Percentiles rank a stretch among this genome's conserved stretches.
Conservation (phyloP, 1,140 invertebrate species). For the Drosophila subobscura region DNA sequence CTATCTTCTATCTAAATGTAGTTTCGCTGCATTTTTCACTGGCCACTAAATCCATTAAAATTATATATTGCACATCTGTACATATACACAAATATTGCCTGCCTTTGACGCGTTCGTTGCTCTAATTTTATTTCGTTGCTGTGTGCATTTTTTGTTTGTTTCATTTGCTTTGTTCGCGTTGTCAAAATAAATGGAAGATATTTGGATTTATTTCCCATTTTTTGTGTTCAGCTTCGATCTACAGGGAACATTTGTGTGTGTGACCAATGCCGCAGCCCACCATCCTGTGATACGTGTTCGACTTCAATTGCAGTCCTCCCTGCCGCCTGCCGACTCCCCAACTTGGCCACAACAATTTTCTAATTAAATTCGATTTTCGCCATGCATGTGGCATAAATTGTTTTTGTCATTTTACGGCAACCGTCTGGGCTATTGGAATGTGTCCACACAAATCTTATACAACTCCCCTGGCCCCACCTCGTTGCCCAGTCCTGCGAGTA, state of each 20-base stretch:
- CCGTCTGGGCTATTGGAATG: constrained; percentile 20
- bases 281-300: constrained; percentile 55
- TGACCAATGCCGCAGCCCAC: constrained; percentile 38
- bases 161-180: constrained; percentile 50
- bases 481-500: constrained; percentile 47
- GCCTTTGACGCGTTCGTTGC: constrained; percentile 69
- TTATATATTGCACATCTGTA: constrained; percentile 43
- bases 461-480: background rate
- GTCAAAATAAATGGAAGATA: constrained; percentile 79
- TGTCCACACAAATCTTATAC: constrained; percentile 42
- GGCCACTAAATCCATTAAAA: constrained; percentile 81
- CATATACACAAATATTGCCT: constrained; percentile 28
- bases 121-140: constrained; percentile 70
- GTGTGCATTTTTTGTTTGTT: constrained; percentile 34
- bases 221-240: constrained; percentile 39
- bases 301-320: constrained; percentile 38
- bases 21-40: constrained; percentile 66
- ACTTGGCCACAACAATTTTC: constrained; percentile 76
- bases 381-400: constrained; percentile 82
- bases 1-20: constrained; percentile 33
- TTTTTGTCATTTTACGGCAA: constrained; percentile 73
- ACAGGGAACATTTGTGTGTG: constrained; percentile 34
- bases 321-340: no score
- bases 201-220: constrained; percentile 67
- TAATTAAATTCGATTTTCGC: constrained; percentile 82